Evolutionary conservation across 2,113 vertebrate species (phyloP), one percentile per base, ranked within the genome.

Genomic region (Zonotrichia leucophrys): DNA sequence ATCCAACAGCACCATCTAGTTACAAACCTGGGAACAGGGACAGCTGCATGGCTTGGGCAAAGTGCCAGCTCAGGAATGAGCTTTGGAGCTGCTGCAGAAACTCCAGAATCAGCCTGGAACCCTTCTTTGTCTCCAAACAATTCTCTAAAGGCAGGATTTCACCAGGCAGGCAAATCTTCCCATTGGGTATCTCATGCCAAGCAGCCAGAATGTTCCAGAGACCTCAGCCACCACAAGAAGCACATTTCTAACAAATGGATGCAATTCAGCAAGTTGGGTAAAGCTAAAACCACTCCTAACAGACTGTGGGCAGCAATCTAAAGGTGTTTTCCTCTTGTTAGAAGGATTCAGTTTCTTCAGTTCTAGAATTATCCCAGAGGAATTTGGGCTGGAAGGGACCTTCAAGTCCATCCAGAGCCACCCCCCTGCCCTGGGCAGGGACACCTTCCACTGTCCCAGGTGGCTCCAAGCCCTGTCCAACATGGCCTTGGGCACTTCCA

Each of bases 1-100:
- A 85, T 90, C 73, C 89, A 89, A 96, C 87, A 97, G 94, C 94
- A 90, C 96, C 96, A 96, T 4, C 95, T 95, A 95, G 94, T 47
- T 27, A 66, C 0, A 44, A 53, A 85, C 5, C 8, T 9, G 8
- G 86, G 83, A 70, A 90, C 17, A 28, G 41, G 74, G 66, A 59
- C 44, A 42, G 87, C 27, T 59, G 7, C 4, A 23, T 1, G 35
- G 15, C 72, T 13, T 15, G 27, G 6, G 11, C 58, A 41, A 20
- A 50, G 24, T 1, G 22, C 50, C 64, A 68, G 27, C 85, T 82
- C 1, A 28, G 59, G 22, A 15, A 37, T 0, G 9, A 80, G 39
- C 35, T 53, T 12, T 19, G 46, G 31, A 78, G 87, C 42, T 55
- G 31, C 41, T 53, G 63, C 60, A 35, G 12, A 15, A 58, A 49